A percentile compares a stretch with the other conserved stretches of the same genome.
Evolutionary conservation across 1,140 invertebrate genomes (phyloP).

Genomic region (Coenobita brevimanus): DNA sequence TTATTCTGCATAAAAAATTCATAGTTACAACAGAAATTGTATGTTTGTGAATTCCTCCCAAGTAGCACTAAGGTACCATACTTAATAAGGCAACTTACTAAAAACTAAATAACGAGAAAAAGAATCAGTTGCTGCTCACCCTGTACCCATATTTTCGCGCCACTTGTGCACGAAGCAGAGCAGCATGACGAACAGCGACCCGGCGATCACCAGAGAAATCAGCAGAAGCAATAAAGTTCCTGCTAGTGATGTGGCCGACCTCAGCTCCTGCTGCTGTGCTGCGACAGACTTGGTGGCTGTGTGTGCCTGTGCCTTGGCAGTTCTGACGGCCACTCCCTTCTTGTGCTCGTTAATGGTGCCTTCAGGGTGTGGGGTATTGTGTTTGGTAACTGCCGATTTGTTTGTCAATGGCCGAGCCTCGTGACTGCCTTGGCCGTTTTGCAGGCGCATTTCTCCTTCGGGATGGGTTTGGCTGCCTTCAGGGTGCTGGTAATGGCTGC

Average conservation of each 20-base stretch:
- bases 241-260: slow-evolving; percentile 23
- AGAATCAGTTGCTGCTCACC: slow-evolving; percentile 6
- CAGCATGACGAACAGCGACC: slow-evolving; percentile 52
- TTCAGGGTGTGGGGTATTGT: too few species aligned
- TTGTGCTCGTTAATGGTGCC: too few species aligned
- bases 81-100: background rate
- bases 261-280: slow-evolving; percentile 30
- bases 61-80: too few species aligned
- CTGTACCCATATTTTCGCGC: slow-evolving; percentile 54
- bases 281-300: background rate
- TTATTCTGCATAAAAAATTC: too few species aligned
- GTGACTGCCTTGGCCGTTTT: background rate
- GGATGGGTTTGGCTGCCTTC: background rate
- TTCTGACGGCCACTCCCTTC: background rate
- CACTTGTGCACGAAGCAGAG: slow-evolving; percentile 60
- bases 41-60: too few species aligned
- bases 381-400: background rate
- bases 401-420: background rate
- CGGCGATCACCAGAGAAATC: slow-evolving; percentile 52
- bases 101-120: background rate
- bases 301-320: background rate
- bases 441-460: background rate
- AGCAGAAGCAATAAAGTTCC: slow-evolving; percentile 39
- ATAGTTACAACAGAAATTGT: too few species aligned
- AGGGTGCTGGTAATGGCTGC: background rate